These are phyloP conservation scores for Limosa lapponica DNA, from an alignment of 2,797 vertebrate genomes.

Conservation along the genomic window DNA sequence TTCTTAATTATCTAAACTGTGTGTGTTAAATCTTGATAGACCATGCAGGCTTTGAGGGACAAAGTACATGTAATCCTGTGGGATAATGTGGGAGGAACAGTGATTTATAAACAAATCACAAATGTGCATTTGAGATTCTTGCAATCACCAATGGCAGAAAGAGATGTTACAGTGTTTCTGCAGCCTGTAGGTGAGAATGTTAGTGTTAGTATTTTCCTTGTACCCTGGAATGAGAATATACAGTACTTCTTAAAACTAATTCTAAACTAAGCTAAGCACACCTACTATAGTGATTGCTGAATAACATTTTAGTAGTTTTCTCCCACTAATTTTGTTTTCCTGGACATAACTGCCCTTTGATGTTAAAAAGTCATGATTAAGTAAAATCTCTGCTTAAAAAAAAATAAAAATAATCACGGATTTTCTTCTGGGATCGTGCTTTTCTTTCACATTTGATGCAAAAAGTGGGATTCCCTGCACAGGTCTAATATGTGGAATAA, in stretches of 20 bases:
- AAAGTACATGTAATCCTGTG: background rate
- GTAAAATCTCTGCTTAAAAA: background rate
- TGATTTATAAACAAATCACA: background rate
- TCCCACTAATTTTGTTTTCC: background rate
- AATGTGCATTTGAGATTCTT: background rate
- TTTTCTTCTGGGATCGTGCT: background rate
- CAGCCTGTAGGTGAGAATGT: background rate
- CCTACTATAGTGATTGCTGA: background rate
- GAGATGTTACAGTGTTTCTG: background rate
- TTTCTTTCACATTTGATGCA: background rate
- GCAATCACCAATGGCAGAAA: background rate
- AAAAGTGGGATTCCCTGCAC: conserved; percentile 24
- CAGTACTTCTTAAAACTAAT: background rate
- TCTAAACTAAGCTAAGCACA: background rate
- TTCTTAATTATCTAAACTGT: background rate
- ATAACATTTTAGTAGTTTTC: background rate
- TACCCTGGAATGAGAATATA: background rate
- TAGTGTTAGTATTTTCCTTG: background rate
- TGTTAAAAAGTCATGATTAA: background rate
- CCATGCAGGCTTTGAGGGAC: background rate
- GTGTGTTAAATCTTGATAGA: background rate
- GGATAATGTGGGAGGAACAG: background rate
- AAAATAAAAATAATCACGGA: rapidly evolving
- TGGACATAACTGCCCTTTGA: background rate
- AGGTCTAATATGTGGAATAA: conserved; percentile 12